These are phyloP conservation scores for Siniperca chuatsi DNA, from an alignment of 2,113 vertebrate genomes.

Conservation along the genomic window DNA sequence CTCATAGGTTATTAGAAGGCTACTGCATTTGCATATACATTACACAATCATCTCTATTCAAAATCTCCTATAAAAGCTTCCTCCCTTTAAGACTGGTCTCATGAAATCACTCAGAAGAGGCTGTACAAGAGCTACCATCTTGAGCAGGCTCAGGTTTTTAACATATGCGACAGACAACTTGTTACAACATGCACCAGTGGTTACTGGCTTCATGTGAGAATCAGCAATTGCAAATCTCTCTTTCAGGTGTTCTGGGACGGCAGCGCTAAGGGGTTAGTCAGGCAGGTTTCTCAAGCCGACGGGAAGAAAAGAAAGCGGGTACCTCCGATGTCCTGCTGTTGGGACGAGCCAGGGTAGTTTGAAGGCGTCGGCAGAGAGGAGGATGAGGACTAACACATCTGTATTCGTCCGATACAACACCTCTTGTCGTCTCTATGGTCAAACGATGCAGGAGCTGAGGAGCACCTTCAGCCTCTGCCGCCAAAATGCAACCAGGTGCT, in stretches of 20 bases:
- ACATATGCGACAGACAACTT: constrained; percentile 1
- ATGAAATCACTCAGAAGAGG: neutral
- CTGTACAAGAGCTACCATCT: neutral
- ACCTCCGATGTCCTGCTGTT: constrained; percentile 15
- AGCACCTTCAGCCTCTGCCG: constrained; percentile 3
- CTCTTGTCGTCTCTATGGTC: constrained; percentile 15
- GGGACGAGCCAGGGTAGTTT: constrained; percentile 34
- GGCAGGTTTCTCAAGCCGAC: constrained; percentile 24
- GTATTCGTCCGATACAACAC: constrained; percentile 31
- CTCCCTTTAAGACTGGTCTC: neutral
- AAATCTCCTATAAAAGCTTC: neutral
- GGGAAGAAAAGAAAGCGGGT: constrained; percentile 13
- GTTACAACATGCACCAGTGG: constrained; percentile 1
- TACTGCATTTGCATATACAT: neutral
- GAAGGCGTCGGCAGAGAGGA: constrained; percentile 31
- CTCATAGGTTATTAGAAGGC: neutral
- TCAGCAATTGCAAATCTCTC: constrained; percentile 35
- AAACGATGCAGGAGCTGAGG: constrained; percentile 8
- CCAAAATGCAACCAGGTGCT: constrained; percentile 16
- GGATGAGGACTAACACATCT: constrained; percentile 47
- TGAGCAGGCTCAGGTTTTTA: neutral
- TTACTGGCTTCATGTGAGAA: constrained; percentile 24
- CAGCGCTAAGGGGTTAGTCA: constrained; percentile 11
- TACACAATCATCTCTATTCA: neutral
- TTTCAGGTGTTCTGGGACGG: constrained; percentile 21